These are phyloP conservation scores for Seriola aureovittata DNA, from an alignment of 2,113 vertebrate genomes.

Conservation along the genomic window DNA sequence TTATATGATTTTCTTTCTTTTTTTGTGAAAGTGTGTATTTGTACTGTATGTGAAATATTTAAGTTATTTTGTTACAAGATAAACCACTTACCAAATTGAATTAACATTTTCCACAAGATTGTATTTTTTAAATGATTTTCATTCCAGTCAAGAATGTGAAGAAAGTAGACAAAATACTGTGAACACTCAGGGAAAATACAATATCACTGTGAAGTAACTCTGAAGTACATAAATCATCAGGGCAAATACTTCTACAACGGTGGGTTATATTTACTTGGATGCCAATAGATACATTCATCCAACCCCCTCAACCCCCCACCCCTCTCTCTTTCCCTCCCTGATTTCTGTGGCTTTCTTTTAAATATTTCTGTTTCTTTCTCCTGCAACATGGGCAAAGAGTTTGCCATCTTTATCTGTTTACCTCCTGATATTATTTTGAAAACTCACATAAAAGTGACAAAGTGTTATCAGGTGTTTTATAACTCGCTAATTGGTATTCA, in stretches of 20 bases:
- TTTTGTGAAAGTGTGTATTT: slow-evolving; percentile 46
- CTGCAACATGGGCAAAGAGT: background rate
- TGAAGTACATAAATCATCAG: background rate
- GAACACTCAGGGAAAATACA: slow-evolving; percentile 8
- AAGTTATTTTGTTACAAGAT: slow-evolving; percentile 58
- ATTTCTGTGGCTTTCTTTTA: background rate
- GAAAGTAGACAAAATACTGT: slow-evolving; percentile 31
- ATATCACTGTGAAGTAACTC: background rate
- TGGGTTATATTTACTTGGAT: background rate
- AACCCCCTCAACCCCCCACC: too few species aligned
- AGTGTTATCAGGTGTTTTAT: background rate
- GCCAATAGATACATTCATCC: background rate
- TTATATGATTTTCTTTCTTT: slow-evolving; percentile 31
- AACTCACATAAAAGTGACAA: background rate
- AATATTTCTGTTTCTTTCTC: background rate
- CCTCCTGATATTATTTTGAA: background rate
- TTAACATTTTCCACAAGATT: slow-evolving; percentile 17
- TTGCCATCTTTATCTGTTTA: background rate
- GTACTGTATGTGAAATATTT: slow-evolving; percentile 42
- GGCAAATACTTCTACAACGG: background rate
- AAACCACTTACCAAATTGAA: slow-evolving; percentile 25
- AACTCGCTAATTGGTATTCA: background rate
- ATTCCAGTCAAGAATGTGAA: slow-evolving; percentile 32
- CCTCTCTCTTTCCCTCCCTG: background rate
- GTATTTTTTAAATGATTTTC: background rate